Conservation (phyloP, 30 jellyfish, hydroid and myxozoan genomes). For the Turritopsis dohrnii region DNA sequence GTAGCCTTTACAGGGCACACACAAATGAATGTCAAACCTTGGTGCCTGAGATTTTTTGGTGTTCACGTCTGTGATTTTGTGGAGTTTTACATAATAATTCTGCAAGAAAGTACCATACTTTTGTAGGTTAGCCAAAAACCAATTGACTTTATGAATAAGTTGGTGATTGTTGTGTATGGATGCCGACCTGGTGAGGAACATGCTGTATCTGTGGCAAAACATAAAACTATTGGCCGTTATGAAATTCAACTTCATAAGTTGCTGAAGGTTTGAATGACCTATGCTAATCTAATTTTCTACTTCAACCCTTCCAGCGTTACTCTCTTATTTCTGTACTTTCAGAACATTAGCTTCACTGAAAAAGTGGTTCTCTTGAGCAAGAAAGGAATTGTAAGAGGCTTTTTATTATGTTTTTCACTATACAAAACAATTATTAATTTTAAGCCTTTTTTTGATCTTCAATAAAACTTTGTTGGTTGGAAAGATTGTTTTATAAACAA, state of each 20-base stretch:
- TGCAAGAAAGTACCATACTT: no score
- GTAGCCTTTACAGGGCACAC: no score
- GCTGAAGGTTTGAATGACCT: constrained; percentile 16
- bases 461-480: no score
- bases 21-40: no score
- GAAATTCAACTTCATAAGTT: constrained; percentile 12
- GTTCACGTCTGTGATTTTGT: no score
- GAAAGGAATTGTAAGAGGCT: constrained; percentile 8
- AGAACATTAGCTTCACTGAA: neutral
- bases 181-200: constrained; percentile 6
- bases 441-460: no score
- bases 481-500: no score
- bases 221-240: constrained; percentile 10
- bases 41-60: no score
- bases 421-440: neutral
- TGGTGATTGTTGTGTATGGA: neutral
- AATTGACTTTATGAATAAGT: constrained; percentile 1
- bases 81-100: no score
- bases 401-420: neutral
- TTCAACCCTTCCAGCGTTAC: no score
- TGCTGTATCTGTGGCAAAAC: constrained; percentile 18
- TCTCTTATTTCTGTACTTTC: no score
- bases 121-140: constrained; percentile 18
- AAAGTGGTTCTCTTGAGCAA: neutral
- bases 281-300: no score